Conservation (phyloP, 2,888 invertebrate genomes). For the Tortricodes alternella region DNA sequence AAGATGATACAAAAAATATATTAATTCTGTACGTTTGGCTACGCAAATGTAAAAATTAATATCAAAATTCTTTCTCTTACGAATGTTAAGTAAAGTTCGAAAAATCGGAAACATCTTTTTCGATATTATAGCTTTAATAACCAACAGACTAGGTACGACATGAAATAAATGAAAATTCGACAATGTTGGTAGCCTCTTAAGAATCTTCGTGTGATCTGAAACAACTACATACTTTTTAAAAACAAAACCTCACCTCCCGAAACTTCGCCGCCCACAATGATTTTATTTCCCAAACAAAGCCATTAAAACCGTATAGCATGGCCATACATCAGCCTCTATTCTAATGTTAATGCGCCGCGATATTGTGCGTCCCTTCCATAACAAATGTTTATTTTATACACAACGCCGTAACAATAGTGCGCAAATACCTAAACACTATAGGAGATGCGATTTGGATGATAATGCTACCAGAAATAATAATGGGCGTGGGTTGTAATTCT, state of each 20-base stretch:
- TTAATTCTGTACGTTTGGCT: no score
- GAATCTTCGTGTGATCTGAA: not conserved
- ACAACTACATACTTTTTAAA: not conserved
- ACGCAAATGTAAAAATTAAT: no score
- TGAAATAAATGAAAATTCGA: no score
- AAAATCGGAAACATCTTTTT: no score
- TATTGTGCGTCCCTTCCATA: slow-evolving; percentile 75
- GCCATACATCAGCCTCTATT: slow-evolving; percentile 79
- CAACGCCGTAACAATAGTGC: slow-evolving; percentile 82
- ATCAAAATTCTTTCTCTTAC: no score
- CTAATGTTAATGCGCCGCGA: slow-evolving; percentile 79
- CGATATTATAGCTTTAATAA: no score
- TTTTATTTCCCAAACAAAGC: slow-evolving; percentile 30
- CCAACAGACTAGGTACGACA: no score
- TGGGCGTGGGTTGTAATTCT: slow-evolving; percentile 64
- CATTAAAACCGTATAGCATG: slow-evolving; percentile 44
- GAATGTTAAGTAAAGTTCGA: no score
- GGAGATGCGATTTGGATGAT: slow-evolving; percentile 81
- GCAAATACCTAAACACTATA: slow-evolving; percentile 81
- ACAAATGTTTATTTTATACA: slow-evolving; percentile 84
- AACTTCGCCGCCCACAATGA: slow-evolving; percentile 23
- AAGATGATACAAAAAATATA: no score
- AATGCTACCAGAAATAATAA: slow-evolving; percentile 78
- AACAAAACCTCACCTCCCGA: not conserved
- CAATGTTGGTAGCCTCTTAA: no score